Base-by-base conservation (phyloP, 2,113 vertebrate species). In the Siphamia tubifer region DNA sequence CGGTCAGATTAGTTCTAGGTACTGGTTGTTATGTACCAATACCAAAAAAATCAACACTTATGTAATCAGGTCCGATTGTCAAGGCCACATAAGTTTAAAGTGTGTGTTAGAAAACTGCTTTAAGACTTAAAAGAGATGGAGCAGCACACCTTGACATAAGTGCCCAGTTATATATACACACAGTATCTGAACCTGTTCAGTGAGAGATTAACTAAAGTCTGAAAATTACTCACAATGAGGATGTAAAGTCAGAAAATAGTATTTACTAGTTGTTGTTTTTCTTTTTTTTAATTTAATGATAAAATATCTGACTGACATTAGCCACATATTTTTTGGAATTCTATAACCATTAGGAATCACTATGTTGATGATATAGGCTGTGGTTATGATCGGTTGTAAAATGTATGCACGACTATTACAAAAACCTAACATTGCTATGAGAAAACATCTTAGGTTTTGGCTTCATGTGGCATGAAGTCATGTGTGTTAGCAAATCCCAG, bases 1-100 rank as follows among this genome's bases (percentile, higher is more conserved):
- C 53, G 17, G 6, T 11, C 30, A 42, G 84, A 85, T 83, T 73
- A 79, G 17, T 75, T 73, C 2, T 11, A 65, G 72, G 57, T 57
- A 60, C 32, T 45, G 21, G 13, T 54, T 64, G 32, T 68, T 21
- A 28, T 54, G 8, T n/a, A 25, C 43, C 23, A 17, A 34, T 25
- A 39, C 3, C 21, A 36, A 20, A n/a, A 69, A 51, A 23, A 30
- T 15, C 30, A 62, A 24, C 20, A 42, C 21, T 42, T 55, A 24
- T 53, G 25, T 53, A 78, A 70, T 36, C 40, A 36, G 36, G 12
- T 47, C 62, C 31, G 39, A 25, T 0, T 5, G 25, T 56, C 53
- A 62, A 44, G 28, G 39, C 24, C 51, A 52, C 9, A 15, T 21
- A n/a, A 70, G 42, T 0, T 5, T 24, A 5, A 31, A 30, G n/a